Percentiles rank a stretch among this genome's conserved stretches.
Conservation (phyloP, 2,888 invertebrate genomes). For the Baccha elongata region DNA sequence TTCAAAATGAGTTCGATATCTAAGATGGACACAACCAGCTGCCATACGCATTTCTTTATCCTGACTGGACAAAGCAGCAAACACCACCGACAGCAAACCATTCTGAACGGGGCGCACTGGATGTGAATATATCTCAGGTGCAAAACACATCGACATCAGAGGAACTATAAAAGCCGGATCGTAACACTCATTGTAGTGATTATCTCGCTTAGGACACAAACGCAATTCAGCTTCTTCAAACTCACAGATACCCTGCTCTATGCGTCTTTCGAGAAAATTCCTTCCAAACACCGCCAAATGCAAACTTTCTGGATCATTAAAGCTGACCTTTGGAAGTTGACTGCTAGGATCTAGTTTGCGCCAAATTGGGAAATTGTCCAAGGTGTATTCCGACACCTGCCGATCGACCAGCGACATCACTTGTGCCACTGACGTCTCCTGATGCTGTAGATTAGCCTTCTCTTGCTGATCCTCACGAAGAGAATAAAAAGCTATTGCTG, state of each 20-base stretch:
- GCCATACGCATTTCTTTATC: conserved; percentile 87
- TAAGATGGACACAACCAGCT: conserved; percentile 88
- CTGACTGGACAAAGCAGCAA: conserved; percentile 88
- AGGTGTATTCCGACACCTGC: conserved; percentile 86
- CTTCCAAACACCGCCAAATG: conserved; percentile 75
- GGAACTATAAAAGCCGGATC: conserved; percentile 93
- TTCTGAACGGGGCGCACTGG: conserved; percentile 87
- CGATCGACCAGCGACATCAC: conserved; percentile 88
- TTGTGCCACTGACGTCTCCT: conserved; percentile 88
- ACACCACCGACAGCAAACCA: conserved; percentile 88
- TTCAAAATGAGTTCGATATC: conserved; percentile 90
- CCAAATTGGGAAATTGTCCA: conserved; percentile 88
- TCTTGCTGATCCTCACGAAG: conserved; percentile 84
- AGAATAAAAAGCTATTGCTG: conserved; percentile 90
- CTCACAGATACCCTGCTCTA: conserved; percentile 76
- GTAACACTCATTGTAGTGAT: conserved; percentile 84
- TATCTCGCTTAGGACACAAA: conserved; percentile 78
- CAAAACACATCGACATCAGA: conserved; percentile 88
- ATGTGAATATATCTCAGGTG: conserved; percentile 89
- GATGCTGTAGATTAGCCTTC: conserved; percentile 84
- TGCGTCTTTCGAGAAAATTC: conserved; percentile 78
- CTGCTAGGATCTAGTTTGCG: conserved; percentile 83
- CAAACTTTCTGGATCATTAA: conserved; percentile 76
- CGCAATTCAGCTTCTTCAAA: conserved; percentile 77
- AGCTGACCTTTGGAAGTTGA: conserved; percentile 78